A percentile compares a stretch with the other conserved stretches of the same genome.
These are phyloP conservation scores for Hermaeophaga mercurialis DNA, from an alignment of 2,888 invertebrate species.

Conservation along the genomic window DNA sequence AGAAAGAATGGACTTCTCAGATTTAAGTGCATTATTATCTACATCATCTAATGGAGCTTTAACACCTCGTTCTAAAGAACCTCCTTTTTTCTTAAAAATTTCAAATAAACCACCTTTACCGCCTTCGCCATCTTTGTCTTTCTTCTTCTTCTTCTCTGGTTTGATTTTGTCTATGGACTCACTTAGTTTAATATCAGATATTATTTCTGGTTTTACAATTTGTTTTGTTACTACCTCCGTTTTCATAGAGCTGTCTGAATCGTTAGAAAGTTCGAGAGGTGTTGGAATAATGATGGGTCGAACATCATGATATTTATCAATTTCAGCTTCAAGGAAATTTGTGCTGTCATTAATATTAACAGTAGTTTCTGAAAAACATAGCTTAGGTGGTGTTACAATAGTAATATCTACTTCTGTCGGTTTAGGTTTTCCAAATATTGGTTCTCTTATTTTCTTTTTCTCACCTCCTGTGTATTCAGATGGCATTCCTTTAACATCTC, in stretches of 20 bases:
- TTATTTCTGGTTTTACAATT: constrained; percentile 3
- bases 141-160: constrained; percentile 8
- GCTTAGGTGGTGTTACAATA: background rate
- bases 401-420: too few species aligned
- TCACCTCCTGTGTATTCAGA: background rate
- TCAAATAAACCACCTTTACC: constrained; percentile 32
- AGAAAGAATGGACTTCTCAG: too few species aligned
- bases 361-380: background rate
- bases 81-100: constrained; percentile 40
- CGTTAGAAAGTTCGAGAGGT: too few species aligned
- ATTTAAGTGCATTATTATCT: too few species aligned
- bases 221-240: background rate
- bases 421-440: background rate
- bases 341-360: constrained; percentile 32
- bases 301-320: constrained; percentile 36
- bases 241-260: background rate
- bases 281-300: constrained; percentile 12
- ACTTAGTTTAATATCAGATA: constrained; percentile 9
- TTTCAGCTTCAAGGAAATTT: constrained; percentile 38
- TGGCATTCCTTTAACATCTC: background rate
- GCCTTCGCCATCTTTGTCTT: background rate
- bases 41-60: too few species aligned
- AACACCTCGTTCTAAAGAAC: constrained; percentile 24
- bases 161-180: too few species aligned
- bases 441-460: background rate